Evolutionary conservation across 2,888 invertebrate genomes (phyloP).

Genomic region (Physocephala rufipes): DNA sequence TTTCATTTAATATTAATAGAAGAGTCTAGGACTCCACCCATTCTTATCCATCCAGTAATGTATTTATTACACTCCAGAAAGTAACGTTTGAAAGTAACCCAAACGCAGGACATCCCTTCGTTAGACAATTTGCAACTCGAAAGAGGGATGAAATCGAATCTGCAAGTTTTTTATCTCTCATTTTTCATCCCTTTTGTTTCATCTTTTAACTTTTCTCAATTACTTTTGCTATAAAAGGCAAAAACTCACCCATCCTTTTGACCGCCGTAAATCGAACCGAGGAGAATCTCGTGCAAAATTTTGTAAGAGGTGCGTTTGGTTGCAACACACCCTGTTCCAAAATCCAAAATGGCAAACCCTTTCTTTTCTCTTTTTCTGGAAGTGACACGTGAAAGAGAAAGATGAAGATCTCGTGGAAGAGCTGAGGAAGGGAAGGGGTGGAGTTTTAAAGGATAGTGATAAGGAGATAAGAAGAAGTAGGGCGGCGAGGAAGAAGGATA

Average conservation of each 20-base stretch:
- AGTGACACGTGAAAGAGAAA: too few species aligned
- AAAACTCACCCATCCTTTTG: too few species aligned
- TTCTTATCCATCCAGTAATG: neutral
- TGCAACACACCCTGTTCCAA: conserved; percentile 47
- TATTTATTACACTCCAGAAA: neutral
- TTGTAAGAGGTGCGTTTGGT: conserved; percentile 9
- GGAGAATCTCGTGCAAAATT: too few species aligned
- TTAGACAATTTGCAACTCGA: conserved; percentile 31
- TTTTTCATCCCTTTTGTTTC: neutral
- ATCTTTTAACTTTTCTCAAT: too few species aligned
- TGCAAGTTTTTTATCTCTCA: neutral
- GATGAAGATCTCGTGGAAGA: neutral
- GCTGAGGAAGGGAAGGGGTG: neutral
- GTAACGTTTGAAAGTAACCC: neutral
- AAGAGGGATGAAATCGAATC: conserved; percentile 9
- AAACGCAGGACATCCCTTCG: neutral
- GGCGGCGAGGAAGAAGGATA: too few species aligned
- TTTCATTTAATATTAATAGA: neutral
- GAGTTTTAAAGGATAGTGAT: too few species aligned
- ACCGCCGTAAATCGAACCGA: too few species aligned
- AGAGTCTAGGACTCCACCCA: neutral
- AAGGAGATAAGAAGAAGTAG: too few species aligned
- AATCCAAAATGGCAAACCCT: conserved; percentile 30
- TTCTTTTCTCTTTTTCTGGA: neutral
- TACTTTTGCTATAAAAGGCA: too few species aligned